These are phyloP conservation scores for Palythoa caribaeorum DNA, from an alignment of 92 coral and sea anemone species.

Conservation along the genomic window DNA sequence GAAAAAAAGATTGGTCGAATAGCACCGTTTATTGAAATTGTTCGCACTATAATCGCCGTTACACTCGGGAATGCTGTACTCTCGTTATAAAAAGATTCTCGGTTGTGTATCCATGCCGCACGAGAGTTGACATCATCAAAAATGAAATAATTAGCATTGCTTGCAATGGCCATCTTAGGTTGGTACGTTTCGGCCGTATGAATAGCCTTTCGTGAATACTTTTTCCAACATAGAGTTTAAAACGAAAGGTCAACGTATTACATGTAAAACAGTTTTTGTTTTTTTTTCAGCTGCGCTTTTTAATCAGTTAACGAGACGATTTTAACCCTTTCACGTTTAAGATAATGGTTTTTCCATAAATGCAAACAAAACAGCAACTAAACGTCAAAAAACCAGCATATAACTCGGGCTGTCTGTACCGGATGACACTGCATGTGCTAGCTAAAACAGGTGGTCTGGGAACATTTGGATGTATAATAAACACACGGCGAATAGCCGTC, in stretches of 20 bases:
- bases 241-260: not conserved
- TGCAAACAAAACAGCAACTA: constrained; percentile 7
- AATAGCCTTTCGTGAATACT: not conserved
- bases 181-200: not conserved
- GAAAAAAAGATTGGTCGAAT: not conserved
- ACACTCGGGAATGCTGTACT: not conserved
- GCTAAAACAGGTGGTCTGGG: constrained; percentile 25
- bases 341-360: not conserved
- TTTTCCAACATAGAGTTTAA: not conserved
- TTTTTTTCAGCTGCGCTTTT: constrained; percentile 1
- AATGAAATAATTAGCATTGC: constrained; percentile 34
- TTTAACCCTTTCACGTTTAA: not conserved
- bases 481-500: not conserved
- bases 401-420: not conserved
- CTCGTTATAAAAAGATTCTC: not conserved
- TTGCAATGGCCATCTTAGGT: not conserved
- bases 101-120: not conserved
- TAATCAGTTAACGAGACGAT: constrained; percentile 6
- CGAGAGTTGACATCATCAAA: not conserved
- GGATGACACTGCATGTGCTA: not conserved
- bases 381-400: constrained; percentile 22
- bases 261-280: not conserved
- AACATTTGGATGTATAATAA: not conserved
- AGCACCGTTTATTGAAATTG: not conserved
- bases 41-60: not conserved